A percentile compares a stretch with the other conserved stretches of the same genome.
Conservation (phyloP, 2,113 vertebrate genomes). For the Miniopterus natalensis region DNA sequence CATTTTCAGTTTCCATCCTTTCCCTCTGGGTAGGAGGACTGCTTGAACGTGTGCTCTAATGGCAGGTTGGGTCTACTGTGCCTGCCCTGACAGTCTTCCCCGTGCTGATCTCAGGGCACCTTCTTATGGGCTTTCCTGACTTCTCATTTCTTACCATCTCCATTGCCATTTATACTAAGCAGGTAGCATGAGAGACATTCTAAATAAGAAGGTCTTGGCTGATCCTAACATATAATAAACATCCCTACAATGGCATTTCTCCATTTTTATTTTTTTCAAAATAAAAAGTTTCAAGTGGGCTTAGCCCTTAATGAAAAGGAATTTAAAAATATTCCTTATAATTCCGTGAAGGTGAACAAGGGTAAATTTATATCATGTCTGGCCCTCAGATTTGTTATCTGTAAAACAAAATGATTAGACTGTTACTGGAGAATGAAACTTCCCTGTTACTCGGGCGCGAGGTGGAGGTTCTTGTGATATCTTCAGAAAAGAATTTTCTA, state of each 20-base stretch:
- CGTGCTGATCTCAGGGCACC: accelerated
- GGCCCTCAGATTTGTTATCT: not conserved
- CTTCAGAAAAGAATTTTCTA: no score
- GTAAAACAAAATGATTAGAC: not conserved
- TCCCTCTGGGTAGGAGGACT: not conserved
- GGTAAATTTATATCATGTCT: not conserved
- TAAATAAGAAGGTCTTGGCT: not conserved
- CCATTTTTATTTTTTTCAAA: not conserved
- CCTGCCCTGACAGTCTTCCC: not conserved
- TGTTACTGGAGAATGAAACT: no score
- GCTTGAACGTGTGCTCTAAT: not conserved
- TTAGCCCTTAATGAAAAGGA: not conserved
- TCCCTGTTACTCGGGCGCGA: no score
- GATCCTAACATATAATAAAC: not conserved
- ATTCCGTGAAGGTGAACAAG: not conserved
- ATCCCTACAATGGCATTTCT: not conserved
- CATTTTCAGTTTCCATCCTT: not conserved
- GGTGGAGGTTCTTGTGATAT: no score
- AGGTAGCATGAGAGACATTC: not conserved
- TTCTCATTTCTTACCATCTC: not conserved
- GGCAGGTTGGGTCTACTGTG: not conserved
- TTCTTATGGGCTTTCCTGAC: not conserved
- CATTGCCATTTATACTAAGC: not conserved
- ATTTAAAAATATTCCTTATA: not conserved
- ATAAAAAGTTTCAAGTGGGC: not conserved